These are phyloP conservation scores for Umimayanthus chanpuru DNA, from an alignment of 92 coral and sea anemone species.

Conservation along the genomic window DNA sequence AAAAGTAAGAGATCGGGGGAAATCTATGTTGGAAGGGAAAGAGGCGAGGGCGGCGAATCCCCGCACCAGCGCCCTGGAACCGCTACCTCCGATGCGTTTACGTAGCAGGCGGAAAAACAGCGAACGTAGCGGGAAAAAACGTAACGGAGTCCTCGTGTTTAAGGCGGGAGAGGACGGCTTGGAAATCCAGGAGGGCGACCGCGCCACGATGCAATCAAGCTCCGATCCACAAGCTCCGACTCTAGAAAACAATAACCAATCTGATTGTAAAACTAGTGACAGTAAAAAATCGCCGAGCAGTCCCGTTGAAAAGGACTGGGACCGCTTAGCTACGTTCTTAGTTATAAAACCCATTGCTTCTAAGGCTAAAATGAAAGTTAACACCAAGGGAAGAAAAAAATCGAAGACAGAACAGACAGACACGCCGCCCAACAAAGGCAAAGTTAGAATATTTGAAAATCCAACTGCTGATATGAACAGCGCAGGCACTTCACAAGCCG, in stretches of 20 bases:
- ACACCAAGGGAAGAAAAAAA: conserved; percentile 77
- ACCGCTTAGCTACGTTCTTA: conserved; percentile 72
- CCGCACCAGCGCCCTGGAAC: conserved; percentile 38
- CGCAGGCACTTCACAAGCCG: conserved; percentile 37
- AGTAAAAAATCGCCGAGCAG: conserved; percentile 35
- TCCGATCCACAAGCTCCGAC: conserved; percentile 32
- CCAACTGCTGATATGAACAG: conserved; percentile 65
- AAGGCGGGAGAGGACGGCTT: conserved; percentile 76
- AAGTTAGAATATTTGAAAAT: conserved; percentile 83
- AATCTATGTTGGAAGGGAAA: conserved; percentile 75
- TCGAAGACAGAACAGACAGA: conserved; percentile 58
- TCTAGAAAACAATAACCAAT: conserved; percentile 25
- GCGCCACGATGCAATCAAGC: conserved; percentile 54
- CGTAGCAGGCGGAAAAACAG: conserved; percentile 55
- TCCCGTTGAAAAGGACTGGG: conserved; percentile 62
- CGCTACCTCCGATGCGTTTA: conserved; percentile 64
- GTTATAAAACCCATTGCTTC: conserved; percentile 81
- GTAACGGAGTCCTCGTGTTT: conserved; percentile 83
- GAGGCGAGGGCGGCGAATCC: conserved; percentile 48
- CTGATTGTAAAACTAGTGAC: conserved; percentile 35
- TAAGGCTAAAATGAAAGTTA: conserved; percentile 63
- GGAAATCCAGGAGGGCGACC: conserved; percentile 71
- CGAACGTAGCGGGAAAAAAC: conserved; percentile 62
- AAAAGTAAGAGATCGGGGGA: conserved; percentile 51
- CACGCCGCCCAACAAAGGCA: conserved; percentile 54